These are phyloP conservation scores for Epirrita christyi DNA, from an alignment of 2,888 invertebrate species.

Conservation along the genomic window DNA sequence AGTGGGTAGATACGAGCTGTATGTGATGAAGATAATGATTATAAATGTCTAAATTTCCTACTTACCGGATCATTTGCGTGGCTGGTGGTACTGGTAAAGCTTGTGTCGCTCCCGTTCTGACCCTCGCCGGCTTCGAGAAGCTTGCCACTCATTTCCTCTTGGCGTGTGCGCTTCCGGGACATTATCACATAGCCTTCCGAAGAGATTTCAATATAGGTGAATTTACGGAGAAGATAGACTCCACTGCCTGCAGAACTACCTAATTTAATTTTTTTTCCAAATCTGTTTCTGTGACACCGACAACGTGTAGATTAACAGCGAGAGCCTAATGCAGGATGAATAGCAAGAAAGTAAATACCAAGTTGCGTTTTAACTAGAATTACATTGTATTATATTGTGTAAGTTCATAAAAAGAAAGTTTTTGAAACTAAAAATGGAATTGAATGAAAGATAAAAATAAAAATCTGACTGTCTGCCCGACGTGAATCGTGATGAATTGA, in stretches of 20 bases:
- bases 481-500: not conserved
- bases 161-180: conserved; percentile 75
- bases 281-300: conserved; percentile 5
- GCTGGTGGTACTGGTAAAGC: conserved; percentile 56
- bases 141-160: conserved; percentile 70
- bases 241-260: not conserved
- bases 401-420: conserved; percentile 5
- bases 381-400: conserved; percentile 1
- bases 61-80: conserved; percentile 58
- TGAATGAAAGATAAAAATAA: conserved; percentile 12
- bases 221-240: not conserved
- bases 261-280: not conserved
- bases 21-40: too few relatives aligned
- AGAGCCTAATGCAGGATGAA: conserved; percentile 1
- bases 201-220: conserved; percentile 1
- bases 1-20: too few relatives aligned
- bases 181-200: conserved; percentile 67
- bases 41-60: too few relatives aligned
- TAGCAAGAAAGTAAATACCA: conserved; percentile 3
- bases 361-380: conserved; percentile 2
- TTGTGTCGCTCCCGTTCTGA: conserved; percentile 65
- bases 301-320: not conserved
- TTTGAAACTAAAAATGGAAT: conserved; percentile 11
- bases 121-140: conserved; percentile 58
- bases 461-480: too few relatives aligned